Evolutionary conservation across 1,140 invertebrate species (phyloP), one percentile per base, ranked within the genome.

Genomic region (Diachasma alloeum): DNA sequence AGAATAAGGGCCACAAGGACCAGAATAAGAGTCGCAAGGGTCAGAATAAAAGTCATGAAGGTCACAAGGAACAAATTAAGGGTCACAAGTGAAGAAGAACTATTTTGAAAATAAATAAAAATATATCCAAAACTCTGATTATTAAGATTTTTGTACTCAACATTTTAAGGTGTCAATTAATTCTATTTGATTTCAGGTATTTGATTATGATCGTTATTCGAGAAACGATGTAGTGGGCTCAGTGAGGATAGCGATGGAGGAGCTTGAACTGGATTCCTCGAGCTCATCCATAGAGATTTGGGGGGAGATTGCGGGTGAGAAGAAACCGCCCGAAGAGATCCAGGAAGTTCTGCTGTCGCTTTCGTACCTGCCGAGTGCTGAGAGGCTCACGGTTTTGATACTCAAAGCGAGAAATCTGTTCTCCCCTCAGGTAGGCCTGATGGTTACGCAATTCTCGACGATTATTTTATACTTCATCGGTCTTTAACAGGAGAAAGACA

Each of bases 321-420:
- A 93, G 79, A 94, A 94, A 83, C 94, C 94, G 8, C 94, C 93
- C 9, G 94, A 95, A 83, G 94, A 96, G 83, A 89, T 93, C 53
- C 95, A 95, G 76, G 95, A 97, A 83, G 88, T 97, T 19, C 89
- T 97, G 69, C 90, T 97, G 46, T 96, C 95, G 4, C 88, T 97
- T 4, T 96, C 94, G 74, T 97, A 96, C 85, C 89, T 97, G 53
- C 96, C 96, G 2, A 96, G 95, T 69, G 96, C 96, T 17, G 95
- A 97, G 85, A 91, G 96, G 70, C 90, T 97, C 0, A 97, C 95
- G 0, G 93, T 97, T 1, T 94, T 95, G 2, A 91, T 97, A 1
- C 91, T 96, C 81, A 96, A 96, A 87, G 96, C 96, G 0, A 91
- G 95, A 77, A 97, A 97, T 88, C 89, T 97, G 44, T 92, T 94